Evolutionary conservation across 2,113 vertebrate genomes (phyloP).

Genomic region (Aegithalos caudatus): DNA sequence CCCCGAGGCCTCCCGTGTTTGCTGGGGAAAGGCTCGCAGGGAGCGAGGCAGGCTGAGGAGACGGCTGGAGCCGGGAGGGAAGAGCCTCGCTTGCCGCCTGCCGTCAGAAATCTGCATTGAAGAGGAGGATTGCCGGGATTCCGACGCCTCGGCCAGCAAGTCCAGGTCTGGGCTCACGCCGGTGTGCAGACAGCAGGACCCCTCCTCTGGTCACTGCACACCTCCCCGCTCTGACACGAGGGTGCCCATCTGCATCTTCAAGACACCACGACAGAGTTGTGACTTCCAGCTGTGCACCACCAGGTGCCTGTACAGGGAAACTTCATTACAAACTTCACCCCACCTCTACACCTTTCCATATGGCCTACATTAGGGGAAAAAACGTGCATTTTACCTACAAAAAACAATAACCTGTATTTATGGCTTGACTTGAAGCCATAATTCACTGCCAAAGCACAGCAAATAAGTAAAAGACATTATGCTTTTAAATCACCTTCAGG

Average conservation of each 20-base stretch:
- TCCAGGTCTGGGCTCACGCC: fast-evolving
- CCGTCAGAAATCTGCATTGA: conserved; percentile 20
- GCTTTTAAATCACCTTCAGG: neutral
- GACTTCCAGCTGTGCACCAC: neutral
- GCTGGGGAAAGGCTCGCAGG: neutral
- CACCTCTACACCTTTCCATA: neutral
- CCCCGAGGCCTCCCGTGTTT: neutral
- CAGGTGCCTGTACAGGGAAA: neutral
- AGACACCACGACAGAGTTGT: fast-evolving
- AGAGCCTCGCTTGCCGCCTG: conserved; percentile 35
- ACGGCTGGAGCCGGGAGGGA: neutral
- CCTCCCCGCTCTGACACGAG: fast-evolving
- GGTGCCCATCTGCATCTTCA: neutral
- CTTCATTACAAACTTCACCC: neutral
- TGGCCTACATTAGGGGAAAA: neutral
- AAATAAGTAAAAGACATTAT: neutral
- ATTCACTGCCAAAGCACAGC: neutral
- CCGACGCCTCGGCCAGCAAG: fast-evolving
- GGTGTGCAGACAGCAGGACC: fast-evolving
- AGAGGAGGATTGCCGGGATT: neutral
- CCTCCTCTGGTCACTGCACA: neutral
- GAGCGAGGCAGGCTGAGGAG: neutral
- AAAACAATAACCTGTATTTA: neutral
- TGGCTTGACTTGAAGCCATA: neutral
- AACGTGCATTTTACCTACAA: fast-evolving